Evolutionary conservation across 2,888 invertebrate species (phyloP), one percentile per base, ranked within the genome.

Genomic region (Euclidia mi): DNA sequence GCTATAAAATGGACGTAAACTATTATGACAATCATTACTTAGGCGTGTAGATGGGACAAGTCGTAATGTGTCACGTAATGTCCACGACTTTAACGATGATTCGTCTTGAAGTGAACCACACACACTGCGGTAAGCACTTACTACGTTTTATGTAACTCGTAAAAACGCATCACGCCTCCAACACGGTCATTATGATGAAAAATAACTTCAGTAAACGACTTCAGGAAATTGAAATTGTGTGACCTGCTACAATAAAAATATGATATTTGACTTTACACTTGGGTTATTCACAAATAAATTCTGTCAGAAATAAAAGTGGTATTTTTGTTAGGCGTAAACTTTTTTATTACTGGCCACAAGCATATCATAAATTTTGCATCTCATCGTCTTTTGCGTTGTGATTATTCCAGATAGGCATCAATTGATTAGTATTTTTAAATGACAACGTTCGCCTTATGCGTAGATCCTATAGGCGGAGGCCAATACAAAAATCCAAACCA

Each of bases 141-240:
- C 28, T 34, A 20, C 2, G 14, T 50, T 49, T 56, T 46, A 56
- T 46, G 35, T 41, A 31, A 41, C 49, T 50, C 56, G 28, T 72
- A 74, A 72, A 72, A 71, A 60, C 51, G 61, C 67, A 71, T 71
- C 71, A 53, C 51, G 14, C 40, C 38, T 48, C 51, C 14, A 56
- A 29, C 45, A 12, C 37, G 25, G 55, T 57, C 64, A 65, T 71
- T 60, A 65, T 37, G 56, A 67, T 47, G 53, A 35, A 57, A 48
- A 71, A 71, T 64, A 52, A 65, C 60, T 71, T 51, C 32, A 12
- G 53, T 71, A 65, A 60, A 75, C 41, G 56, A 28, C 44, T 52
- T 41, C 29, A 65, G 75, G 68, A 72, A 71, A 72, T 64, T 57
- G 55, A 67, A 58, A 74, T 61, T 40, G 11, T 56, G 56, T 47